Conservation (phyloP, 2,888 invertebrate genomes). For the Argyra leucocephala region DNA sequence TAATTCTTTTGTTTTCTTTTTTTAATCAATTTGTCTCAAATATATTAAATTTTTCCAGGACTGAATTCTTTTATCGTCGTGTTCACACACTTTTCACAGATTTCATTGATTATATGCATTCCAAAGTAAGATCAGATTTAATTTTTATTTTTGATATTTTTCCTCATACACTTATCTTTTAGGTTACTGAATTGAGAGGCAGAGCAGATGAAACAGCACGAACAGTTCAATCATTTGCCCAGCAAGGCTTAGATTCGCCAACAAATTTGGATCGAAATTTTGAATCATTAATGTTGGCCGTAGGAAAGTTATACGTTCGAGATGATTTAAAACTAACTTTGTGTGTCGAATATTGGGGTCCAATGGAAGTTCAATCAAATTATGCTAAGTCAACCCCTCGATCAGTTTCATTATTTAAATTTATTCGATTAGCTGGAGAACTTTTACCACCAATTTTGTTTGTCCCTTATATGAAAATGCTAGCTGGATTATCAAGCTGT, state of each 20-base stretch:
- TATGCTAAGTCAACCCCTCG: conserved; percentile 46
- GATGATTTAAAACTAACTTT: conserved; percentile 63
- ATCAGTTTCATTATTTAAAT: conserved; percentile 77
- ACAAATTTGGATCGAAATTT: conserved; percentile 65
- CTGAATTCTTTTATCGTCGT: conserved; percentile 73
- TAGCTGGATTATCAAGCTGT: conserved; percentile 69
- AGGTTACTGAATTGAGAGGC: conserved; percentile 65
- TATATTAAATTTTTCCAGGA: conserved; percentile 32
- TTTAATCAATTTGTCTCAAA: not conserved
- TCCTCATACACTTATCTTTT: conserved; percentile 5
- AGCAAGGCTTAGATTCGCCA: conserved; percentile 70
- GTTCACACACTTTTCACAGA: conserved; percentile 80
- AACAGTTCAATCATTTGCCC: conserved; percentile 61
- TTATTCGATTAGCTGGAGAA: conserved; percentile 80
- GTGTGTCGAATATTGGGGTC: conserved; percentile 71
- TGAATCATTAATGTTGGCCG: conserved; percentile 69
- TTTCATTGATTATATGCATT: conserved; percentile 85
- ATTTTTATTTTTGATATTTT: conserved; percentile 33
- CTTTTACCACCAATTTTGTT: conserved; percentile 73
- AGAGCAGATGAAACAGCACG: conserved; percentile 83
- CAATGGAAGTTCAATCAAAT: conserved; percentile 31
- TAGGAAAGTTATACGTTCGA: conserved; percentile 66
- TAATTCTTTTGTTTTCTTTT: conserved; percentile 29
- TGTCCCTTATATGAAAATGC: conserved; percentile 77
- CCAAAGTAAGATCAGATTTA: conserved; percentile 68